Base-by-base conservation (phyloP, 1,140 invertebrate species). In the Drosophila mauritiana region DNA sequence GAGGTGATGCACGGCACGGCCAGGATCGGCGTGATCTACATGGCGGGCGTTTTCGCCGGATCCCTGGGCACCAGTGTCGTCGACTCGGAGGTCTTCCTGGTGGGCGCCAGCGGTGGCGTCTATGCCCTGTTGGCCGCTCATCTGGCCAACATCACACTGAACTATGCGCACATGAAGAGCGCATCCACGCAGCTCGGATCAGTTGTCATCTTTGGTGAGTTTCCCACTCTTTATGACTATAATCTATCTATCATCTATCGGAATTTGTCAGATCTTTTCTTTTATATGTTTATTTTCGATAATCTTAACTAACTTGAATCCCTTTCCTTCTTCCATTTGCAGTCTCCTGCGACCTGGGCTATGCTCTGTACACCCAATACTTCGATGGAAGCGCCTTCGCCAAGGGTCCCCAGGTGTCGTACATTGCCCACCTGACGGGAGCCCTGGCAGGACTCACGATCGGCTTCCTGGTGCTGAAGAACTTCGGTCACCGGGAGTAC, bases 161-260 rank as follows among this genome's bases (percentile, higher is more conserved):
- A 99, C 93, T 99, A 98, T 93, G 97, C 98, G 91, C 97, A 98
- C 91, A 98, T 99, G 97, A 97, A 98, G 90, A 97, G 98, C 91
- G 98, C 97, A 22, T 96, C 98, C 68, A 94, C 98, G 77, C 94
- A 97, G 78, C 94, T 99, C 63, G 95, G 98, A 79, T 97, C 97
- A 49, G 96, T 98, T 80, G 96, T 99, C 82, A 95, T 98, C 57
- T 97, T 99, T 91, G 98, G 97, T 97, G 93, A 95, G 96, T 93
- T 79, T 56, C 36, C 10, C 25, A 15, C 5, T 0, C 40, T 10
- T 42, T 5, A 4, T 10, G 10, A 6, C 10, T 25, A 31, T 1
- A 20, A 13, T 11, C 4, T 13, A 39, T 2, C 37, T 39, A 3
- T 17, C 17, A 3, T 2, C 7, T 8, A 8, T 31, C 7, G 8